Conservation (phyloP, 2,113 vertebrate genomes). For the Fregetta grallaria region DNA sequence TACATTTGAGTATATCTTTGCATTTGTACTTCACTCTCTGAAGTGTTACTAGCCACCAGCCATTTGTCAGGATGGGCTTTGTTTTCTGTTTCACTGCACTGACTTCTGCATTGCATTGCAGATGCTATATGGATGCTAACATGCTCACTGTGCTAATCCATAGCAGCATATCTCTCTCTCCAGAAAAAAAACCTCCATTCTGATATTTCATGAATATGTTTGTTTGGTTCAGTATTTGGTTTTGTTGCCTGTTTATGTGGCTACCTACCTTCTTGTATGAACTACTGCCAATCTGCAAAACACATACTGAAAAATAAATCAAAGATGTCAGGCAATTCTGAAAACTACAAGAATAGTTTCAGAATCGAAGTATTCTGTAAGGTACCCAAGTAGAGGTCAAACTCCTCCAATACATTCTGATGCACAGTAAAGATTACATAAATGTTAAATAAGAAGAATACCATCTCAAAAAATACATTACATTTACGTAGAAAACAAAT, state of each 20-base stretch:
- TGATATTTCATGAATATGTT: neutral
- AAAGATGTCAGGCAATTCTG: neutral
- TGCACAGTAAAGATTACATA: neutral
- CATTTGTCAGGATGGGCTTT: neutral
- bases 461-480: constrained; percentile 15
- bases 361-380: neutral
- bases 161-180: neutral
- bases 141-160: neutral
- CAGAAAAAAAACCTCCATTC: neutral
- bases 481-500: neutral
- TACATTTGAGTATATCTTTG: neutral
- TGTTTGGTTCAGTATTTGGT: neutral
- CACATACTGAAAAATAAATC: neutral
- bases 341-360: neutral
- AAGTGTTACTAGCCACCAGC: neutral
- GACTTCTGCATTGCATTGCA: neutral
- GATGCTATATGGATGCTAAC: neutral
- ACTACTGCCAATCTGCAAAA: neutral
- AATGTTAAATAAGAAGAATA: constrained; percentile 20
- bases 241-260: neutral
- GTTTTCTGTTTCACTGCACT: neutral
- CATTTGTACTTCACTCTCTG: neutral
- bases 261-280: neutral
- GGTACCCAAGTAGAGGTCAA: neutral
- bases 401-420: neutral